Evolutionary conservation across 2,797 vertebrate species (phyloP), one percentile per base, ranked within the genome.

Genomic region (Xenentodon cancila): DNA sequence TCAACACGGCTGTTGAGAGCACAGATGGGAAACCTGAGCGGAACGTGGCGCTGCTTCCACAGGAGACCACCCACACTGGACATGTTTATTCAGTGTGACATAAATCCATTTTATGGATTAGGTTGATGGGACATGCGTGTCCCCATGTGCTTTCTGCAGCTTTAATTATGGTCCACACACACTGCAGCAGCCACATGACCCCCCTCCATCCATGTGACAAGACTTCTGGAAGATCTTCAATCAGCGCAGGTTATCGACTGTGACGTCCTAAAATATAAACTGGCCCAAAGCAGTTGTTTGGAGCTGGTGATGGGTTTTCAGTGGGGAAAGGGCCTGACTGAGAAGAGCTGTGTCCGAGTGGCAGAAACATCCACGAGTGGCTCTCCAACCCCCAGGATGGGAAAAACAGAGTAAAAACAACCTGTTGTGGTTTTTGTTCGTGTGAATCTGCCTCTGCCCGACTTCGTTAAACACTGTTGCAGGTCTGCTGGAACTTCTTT

Each of bases 151-250:
- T 47, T 17, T 16, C n/a, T n/a, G n/a, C n/a, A n/a, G 37, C 53
- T 77, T 58, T 74, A 49, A 59, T 79, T 75, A 84, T 87, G 82
- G 81, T 88, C 81, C 82, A 62, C 49, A 21, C 61, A 46, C 55
- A 25, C 64, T 64, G 44, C n/a, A 15, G 49, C 57, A 71, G 34
- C 11, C 57, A 61, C n/a, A n/a, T n/a, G n/a, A n/a, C n/a, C n/a
- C n/a, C n/a, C n/a, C 68, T 67, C 53, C 22, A 64, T 78, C 61
- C 7, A 57, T 60, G 75, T 78, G 53, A 79, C 69, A 79, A 84
- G 79, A 70, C 62, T 73, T 80, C 87, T 82, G 69, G 79, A 68
- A 61, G 64, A 67, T 75, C 73, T 80, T 69, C 78, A 77, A 83
- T 82, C 68, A 58, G 56, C 4, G 19, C 58, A 61, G 68, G 72